Conservation (phyloP, 1,140 invertebrate species). For the Phortica variegata region DNA sequence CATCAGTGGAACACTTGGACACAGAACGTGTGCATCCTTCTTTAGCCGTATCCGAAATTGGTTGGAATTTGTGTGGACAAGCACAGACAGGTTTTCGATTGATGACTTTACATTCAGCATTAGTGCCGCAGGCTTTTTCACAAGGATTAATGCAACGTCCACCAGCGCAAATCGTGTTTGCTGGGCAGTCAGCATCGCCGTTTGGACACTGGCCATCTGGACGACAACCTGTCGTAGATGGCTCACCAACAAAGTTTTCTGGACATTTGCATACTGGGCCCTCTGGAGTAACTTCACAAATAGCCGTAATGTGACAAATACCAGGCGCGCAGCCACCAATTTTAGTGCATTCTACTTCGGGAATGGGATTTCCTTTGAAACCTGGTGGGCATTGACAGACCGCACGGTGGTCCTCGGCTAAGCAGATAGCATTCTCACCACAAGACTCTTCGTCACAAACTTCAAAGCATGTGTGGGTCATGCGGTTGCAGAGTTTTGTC, state of each 20-base stretch:
- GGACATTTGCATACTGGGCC: constrained; percentile 77
- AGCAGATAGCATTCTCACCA: constrained; percentile 83
- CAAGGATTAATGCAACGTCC: constrained; percentile 77
- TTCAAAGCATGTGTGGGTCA: constrained; percentile 79
- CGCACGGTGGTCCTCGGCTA: constrained; percentile 78
- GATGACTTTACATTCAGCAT: constrained; percentile 74
- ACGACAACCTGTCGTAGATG: constrained; percentile 68
- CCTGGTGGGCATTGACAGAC: constrained; percentile 83
- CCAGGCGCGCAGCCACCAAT: constrained; percentile 72
- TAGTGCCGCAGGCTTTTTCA: constrained; percentile 72
- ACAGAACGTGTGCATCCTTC: constrained; percentile 73
- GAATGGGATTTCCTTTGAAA: constrained; percentile 73
- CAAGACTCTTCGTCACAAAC: constrained; percentile 80
- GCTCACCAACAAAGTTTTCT: constrained; percentile 73
- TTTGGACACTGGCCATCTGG: constrained; percentile 70
- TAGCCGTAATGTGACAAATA: constrained; percentile 77
- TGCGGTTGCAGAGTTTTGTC: constrained; percentile 76
- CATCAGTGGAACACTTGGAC: constrained; percentile 67
- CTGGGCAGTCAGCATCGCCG: constrained; percentile 74
- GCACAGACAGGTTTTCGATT: constrained; percentile 74
- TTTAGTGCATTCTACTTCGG: constrained; percentile 75
- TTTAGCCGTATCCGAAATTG: constrained; percentile 62
- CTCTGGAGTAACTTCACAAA: constrained; percentile 69
- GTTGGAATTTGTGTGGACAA: constrained; percentile 73
- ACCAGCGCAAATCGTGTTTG: constrained; percentile 70